These are phyloP conservation scores for Bergia puertoricense DNA, from an alignment of 92 coral and sea anemone genomes.

Conservation along the genomic window DNA sequence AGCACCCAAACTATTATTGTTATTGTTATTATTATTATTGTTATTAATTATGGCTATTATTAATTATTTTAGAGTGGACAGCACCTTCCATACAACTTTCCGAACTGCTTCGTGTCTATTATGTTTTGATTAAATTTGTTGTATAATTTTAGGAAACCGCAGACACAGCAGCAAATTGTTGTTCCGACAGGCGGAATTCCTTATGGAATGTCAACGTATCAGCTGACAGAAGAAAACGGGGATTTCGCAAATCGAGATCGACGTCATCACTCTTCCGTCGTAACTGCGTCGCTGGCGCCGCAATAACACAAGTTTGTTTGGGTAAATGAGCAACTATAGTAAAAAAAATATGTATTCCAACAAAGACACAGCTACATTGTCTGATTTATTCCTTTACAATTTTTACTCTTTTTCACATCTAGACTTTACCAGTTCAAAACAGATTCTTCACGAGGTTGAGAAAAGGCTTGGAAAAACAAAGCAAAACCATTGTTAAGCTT, in stretches of 20 bases:
- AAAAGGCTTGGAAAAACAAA: background rate
- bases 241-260: slow-evolving; percentile 97
- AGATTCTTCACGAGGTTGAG: background rate
- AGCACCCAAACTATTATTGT: no score
- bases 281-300: slow-evolving; percentile 75
- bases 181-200: slow-evolving; percentile 84
- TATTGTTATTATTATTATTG: no score
- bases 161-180: slow-evolving; percentile 83
- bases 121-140: background rate
- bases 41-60: no score
- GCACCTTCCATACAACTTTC: no score
- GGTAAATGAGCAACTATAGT: background rate
- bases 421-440: background rate
- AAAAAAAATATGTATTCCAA: background rate
- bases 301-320: slow-evolving; percentile 36
- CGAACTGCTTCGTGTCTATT: no score
- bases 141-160: slow-evolving; percentile 64
- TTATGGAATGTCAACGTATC: slow-evolving; percentile 86
- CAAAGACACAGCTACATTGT: background rate
- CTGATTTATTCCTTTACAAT: background rate
- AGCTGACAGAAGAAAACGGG: slow-evolving; percentile 97
- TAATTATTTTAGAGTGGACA: no score
- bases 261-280: slow-evolving; percentile 95
- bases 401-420: background rate
- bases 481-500: background rate